These are phyloP conservation scores for Eueides isabella DNA, from an alignment of 1,140 invertebrate genomes.

Conservation along the genomic window DNA sequence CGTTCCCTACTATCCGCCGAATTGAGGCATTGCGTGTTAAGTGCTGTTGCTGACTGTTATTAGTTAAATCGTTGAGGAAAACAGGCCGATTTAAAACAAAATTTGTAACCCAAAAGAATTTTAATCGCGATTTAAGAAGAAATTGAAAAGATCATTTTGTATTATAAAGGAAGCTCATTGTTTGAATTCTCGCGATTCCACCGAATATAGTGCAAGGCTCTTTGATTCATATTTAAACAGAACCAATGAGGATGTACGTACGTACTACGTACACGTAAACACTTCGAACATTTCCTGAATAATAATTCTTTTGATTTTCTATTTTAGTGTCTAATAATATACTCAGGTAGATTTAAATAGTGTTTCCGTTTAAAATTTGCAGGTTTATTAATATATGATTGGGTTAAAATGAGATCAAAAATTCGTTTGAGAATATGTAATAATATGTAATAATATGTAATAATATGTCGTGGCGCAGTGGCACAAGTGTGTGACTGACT, in stretches of 20 bases:
- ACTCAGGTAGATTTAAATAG: neutral
- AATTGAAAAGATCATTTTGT: neutral
- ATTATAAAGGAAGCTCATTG: neutral
- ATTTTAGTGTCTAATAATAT: neutral
- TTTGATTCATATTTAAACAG: slow-evolving; percentile 23
- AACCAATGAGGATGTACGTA: slow-evolving; percentile 9
- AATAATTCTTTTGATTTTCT: neutral
- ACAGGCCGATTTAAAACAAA: no score
- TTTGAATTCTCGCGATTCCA: neutral
- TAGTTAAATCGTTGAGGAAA: no score
- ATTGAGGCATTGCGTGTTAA: no score
- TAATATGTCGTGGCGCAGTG: no score
- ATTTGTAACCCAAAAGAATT: neutral
- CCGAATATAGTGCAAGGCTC: slow-evolving; percentile 22
- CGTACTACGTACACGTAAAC: slow-evolving; percentile 1
- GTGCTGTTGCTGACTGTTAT: no score
- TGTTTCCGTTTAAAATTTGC: neutral
- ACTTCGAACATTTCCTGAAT: slow-evolving; percentile 15
- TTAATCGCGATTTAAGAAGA: neutral
- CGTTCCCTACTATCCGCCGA: no score
- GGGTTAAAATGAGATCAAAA: neutral
- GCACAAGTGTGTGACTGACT: no score
- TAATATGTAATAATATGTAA: no score
- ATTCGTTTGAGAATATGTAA: no score
- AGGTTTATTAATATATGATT: neutral